Evolutionary conservation across 1,140 invertebrate genomes (phyloP).

Genomic region (Asobara japonica): DNA sequence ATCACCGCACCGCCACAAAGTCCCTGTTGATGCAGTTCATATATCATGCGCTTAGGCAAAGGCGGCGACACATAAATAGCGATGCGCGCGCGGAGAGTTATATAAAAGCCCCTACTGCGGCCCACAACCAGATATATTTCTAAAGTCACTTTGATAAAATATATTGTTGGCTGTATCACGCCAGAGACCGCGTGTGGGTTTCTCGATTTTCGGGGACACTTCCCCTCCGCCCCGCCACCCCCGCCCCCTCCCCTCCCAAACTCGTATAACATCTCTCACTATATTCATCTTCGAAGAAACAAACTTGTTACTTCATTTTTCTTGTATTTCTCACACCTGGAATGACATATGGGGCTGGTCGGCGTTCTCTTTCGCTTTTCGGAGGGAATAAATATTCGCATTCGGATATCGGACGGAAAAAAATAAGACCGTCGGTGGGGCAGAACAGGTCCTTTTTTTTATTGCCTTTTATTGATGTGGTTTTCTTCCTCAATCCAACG

Average conservation of each 20-base stretch:
- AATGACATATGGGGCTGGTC: background rate
- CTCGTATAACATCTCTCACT: background rate
- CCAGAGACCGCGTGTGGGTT: slow-evolving; percentile 38
- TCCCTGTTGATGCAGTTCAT: slow-evolving; percentile 40
- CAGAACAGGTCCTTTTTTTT: too few species aligned
- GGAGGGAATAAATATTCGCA: background rate
- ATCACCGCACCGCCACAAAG: slow-evolving; percentile 10
- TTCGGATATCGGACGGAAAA: background rate
- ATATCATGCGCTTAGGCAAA: slow-evolving; percentile 45
- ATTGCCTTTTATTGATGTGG: background rate
- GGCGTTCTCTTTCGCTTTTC: background rate
- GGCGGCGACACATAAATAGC: slow-evolving; percentile 47
- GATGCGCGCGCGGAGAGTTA: slow-evolving; percentile 24
- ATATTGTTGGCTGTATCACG: slow-evolving; percentile 35
- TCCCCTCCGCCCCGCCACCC: background rate
- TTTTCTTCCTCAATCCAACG: too few species aligned
- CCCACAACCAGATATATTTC: slow-evolving; percentile 21
- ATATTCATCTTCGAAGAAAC: background rate
- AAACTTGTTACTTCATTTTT: slow-evolving; percentile 20
- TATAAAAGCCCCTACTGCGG: slow-evolving; percentile 35
- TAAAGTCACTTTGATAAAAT: slow-evolving; percentile 39
- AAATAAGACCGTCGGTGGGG: too few species aligned
- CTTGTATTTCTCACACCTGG: slow-evolving; percentile 31
- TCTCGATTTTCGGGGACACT: slow-evolving; percentile 44
- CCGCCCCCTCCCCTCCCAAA: background rate